A percentile compares a stretch with the other conserved stretches of the same genome.
phyloP scores from a whole-genome alignment of 2,797 vertebrate species.

The Pelodytes ibericus region DNA sequence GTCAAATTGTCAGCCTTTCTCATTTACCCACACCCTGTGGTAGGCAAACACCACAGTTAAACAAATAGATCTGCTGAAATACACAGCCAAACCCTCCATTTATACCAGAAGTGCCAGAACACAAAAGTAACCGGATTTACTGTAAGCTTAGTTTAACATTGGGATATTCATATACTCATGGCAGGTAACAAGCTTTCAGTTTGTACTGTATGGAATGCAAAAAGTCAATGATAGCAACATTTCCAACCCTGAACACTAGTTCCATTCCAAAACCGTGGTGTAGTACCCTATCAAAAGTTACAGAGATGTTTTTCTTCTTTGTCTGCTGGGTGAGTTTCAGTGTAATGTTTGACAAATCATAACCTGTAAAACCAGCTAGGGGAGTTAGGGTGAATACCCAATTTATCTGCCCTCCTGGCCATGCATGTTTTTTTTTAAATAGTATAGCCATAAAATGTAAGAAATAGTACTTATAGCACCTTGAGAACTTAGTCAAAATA shows the following conservation, averaged over 20 bases:
- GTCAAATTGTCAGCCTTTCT: background rate
- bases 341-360: slow-evolving; percentile 32
- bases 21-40: background rate
- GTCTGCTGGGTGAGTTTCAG: slow-evolving; percentile 43
- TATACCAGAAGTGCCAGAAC: background rate
- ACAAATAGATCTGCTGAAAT: background rate
- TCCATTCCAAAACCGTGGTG: too few species aligned
- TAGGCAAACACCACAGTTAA: slow-evolving; percentile 14
- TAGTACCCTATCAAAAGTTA: background rate
- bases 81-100: background rate
- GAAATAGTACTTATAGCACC: too few species aligned
- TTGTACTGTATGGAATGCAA: background rate
- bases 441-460: background rate
- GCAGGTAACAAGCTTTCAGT: too few species aligned
- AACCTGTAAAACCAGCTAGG: slow-evolving; percentile 40
- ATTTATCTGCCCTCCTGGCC: slow-evolving; percentile 19
- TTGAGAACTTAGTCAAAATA: too few species aligned
- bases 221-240: background rate
- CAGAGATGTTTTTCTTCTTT: background rate
- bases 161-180: too few species aligned
- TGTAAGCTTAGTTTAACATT: too few species aligned
- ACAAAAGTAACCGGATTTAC: too few species aligned
- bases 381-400: background rate
- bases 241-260: background rate
- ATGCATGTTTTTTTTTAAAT: slow-evolving; percentile 1